Percentiles rank a stretch among this genome's conserved stretches.
phyloP scores from a whole-genome alignment of 2,888 invertebrate genomes.

The Escarpia spicata region DNA sequence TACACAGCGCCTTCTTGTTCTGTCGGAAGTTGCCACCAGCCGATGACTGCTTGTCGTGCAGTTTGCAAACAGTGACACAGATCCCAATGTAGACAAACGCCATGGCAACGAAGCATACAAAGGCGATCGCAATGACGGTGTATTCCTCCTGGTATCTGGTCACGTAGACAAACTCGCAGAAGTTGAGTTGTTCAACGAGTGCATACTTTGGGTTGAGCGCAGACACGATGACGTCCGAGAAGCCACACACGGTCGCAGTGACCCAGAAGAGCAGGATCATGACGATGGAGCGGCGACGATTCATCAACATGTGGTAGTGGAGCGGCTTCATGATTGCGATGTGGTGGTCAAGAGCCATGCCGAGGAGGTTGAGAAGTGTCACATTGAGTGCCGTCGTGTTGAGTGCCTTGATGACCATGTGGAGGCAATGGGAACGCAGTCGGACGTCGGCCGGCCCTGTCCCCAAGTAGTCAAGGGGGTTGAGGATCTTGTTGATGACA shows the following conservation, averaged over 20 bases:
- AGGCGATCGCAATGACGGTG: slow-evolving; percentile 47
- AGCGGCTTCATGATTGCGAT: slow-evolving; percentile 42
- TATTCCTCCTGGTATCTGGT: slow-evolving; percentile 53
- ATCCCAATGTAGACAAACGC: slow-evolving; percentile 50
- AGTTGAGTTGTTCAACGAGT: slow-evolving; percentile 39
- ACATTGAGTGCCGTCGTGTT: slow-evolving; percentile 51
- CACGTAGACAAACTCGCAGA: slow-evolving; percentile 51
- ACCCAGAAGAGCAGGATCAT: slow-evolving; percentile 39
- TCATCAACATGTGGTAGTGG: slow-evolving; percentile 39
- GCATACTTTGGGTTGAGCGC: slow-evolving; percentile 20
- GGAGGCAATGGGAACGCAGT: slow-evolving; percentile 46
- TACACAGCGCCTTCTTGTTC: slow-evolving; percentile 39
- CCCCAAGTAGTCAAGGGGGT: slow-evolving; percentile 32
- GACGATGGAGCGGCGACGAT: slow-evolving; percentile 30
- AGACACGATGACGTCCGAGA: slow-evolving; percentile 40
- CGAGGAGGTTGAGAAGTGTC: slow-evolving; percentile 42
- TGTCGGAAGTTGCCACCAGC: slow-evolving; percentile 24
- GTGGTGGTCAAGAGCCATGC: slow-evolving; percentile 44
- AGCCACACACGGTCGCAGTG: slow-evolving; percentile 39
- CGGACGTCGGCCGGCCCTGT: slow-evolving; percentile 40
- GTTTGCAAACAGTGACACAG: slow-evolving; percentile 46
- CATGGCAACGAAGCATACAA: slow-evolving; percentile 49
- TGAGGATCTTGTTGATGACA: slow-evolving; percentile 49
- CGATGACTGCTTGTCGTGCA: neutral
- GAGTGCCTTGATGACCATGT: slow-evolving; percentile 48